Evolutionary conservation across 1,140 invertebrate species (phyloP), one percentile per base, ranked within the genome.

Genomic region (Anadara kagoshimensis): DNA sequence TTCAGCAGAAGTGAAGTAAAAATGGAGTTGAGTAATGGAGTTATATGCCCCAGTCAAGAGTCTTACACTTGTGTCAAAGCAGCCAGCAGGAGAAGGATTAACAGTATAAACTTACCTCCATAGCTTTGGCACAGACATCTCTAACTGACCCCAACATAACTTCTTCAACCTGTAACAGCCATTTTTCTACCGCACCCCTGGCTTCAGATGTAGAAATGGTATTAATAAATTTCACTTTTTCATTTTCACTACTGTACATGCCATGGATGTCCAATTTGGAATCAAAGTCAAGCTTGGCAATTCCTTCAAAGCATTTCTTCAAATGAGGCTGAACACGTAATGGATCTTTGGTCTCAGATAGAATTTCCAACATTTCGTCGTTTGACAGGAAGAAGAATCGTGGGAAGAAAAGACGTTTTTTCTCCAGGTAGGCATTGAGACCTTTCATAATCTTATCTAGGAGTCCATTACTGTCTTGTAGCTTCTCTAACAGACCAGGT

Each of bases 221-320:
- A 29, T 81, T 70, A 49, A 69, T 77, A 53, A 89, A 75, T 59
- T 86, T 69, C 0, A 90, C 84, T 67, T 86, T 87, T 79, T 90
- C 89, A 22, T 84, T 84, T 70, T 90, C 89, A 81, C 87, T 89
- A 69, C 85, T 87, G 72, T 87, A 87, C 89, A 90, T 89, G 57
- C 86, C 86, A 59, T 81, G 81, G 51, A 90, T 90, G 72, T 90
- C 86, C 43, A 89, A 72, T 58, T 88, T 86, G 14, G 75, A 65
- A 64, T 90, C 89, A 83, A 90, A 90, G 66, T 89, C 85, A 8
- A 90, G 79, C 72, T 86, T 89, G 29, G 85, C 88, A 68, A 90
- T 90, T 20, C 89, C 89, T 76, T 90, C 89, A 81, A 90, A 90
- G 66, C 88, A 90, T 73, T 90, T 90, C 72, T 90, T 90, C 63